A percentile compares a stretch with the other conserved stretches of the same genome.
phyloP scores from a whole-genome alignment of 1,140 invertebrate species.

The Pinna nobilis region DNA sequence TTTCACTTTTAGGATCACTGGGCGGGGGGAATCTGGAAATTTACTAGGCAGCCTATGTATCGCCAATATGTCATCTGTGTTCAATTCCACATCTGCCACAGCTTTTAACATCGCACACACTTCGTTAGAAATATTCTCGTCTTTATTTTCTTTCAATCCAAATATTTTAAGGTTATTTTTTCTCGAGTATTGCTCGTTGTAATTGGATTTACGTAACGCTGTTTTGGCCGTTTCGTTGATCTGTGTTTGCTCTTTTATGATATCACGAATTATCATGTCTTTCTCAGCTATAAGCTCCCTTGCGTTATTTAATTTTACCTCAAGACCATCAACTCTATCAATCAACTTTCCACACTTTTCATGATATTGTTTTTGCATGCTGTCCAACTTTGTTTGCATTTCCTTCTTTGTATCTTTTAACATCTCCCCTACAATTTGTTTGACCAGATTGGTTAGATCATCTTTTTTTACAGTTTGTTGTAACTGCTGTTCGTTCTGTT shows the following conservation, averaged over 20 bases:
- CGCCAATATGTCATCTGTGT: background rate
- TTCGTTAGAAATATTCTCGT: background rate
- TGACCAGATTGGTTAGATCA: background rate
- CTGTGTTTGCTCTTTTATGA: background rate
- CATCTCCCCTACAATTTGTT: background rate
- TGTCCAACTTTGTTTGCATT: background rate
- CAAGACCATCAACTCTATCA: background rate
- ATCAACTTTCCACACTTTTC: background rate
- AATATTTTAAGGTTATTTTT: background rate
- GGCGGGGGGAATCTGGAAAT: background rate
- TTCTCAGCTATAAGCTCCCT: background rate
- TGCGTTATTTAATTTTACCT: background rate
- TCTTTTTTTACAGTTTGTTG: conserved; percentile 1
- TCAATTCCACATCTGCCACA: background rate
- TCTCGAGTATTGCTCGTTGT: background rate
- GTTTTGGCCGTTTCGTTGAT: background rate
- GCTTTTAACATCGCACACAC: background rate
- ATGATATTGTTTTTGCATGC: background rate
- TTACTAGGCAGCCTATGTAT: background rate
- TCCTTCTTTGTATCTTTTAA: background rate
- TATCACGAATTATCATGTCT: background rate
- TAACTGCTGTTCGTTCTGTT: too few relatives aligned
- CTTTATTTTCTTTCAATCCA: background rate
- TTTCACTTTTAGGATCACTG: background rate
- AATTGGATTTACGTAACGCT: background rate